Base-by-base conservation (phyloP, 2,113 vertebrate genomes). In the Melospiza georgiana region DNA sequence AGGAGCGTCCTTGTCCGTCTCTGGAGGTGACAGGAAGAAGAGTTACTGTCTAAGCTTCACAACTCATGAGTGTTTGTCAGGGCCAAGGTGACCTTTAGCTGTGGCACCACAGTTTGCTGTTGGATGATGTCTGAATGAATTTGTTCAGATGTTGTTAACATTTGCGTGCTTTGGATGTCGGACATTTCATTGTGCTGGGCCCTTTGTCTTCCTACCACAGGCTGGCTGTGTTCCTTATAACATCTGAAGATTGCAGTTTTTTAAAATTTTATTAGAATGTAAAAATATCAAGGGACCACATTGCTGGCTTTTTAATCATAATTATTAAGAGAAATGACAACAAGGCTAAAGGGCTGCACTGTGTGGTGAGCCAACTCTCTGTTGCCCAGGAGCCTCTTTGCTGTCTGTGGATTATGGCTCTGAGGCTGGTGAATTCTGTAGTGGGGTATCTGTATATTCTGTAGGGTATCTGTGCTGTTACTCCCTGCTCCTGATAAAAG, bases 141-240 rank as follows among this genome's bases (percentile, higher is more conserved):
- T 90, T 84, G n/a, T 75, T 87, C 37, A n/a, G 51, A 21, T n/a
- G 21, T 31, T 54, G 55, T 52, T 90, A 61, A 37, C 12, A 27
- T 55, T 15, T 65, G 3, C 0, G 0, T 79, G n/a, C 62, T 49
- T 63, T 80, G 67, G 10, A 4, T 82, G 10, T 87, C 0, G 0
- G 25, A 15, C 14, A 2, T 44, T 30, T 66, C 49, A 5, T 37
- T 68, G 20, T 57, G 37, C 31, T 73, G 20, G 11, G 12, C 55
- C 21, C 33, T 72, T 75, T 72, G 30, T 59, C 49, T 73, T 94
- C 28, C 37, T 37, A 0, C 67, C 25, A 1, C 15, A 21, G 16
- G 22, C 35, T 75, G 10, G 19, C 37, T 58, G 9, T 37, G 15
- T 54, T 84, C 30, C 33, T 39, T 49, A 59, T 68, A 58, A 68